phyloP scores from a whole-genome alignment of 2,888 invertebrate species.

The Lordiphosa andalusiaca region DNA sequence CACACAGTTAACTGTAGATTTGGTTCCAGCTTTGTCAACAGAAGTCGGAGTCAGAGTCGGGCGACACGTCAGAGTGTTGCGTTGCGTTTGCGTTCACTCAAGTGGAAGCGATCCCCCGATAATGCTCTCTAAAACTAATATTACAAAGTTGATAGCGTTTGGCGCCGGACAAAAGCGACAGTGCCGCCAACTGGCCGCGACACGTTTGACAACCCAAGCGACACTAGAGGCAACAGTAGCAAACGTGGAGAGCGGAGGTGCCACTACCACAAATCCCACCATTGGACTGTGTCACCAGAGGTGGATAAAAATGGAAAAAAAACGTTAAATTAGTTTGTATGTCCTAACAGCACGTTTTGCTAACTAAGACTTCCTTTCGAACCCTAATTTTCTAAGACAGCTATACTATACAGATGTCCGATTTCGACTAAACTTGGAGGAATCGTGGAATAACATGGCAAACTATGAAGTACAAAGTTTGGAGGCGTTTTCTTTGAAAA shows the following conservation, averaged over 20 bases:
- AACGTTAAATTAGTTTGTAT: too few species aligned
- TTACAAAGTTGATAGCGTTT: constrained; percentile 75
- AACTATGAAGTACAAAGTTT: too few species aligned
- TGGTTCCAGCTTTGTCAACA: constrained; percentile 42
- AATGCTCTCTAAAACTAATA: constrained; percentile 77
- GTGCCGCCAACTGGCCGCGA: constrained; percentile 78
- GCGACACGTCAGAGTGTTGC: constrained; percentile 12
- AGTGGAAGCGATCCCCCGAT: constrained; percentile 76
- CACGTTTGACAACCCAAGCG: constrained; percentile 76
- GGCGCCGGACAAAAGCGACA: constrained; percentile 74
- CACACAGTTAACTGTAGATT: constrained; percentile 28
- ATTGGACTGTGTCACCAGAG: constrained; percentile 25
- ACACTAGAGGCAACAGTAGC: constrained; percentile 36
- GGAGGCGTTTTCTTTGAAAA: too few species aligned
- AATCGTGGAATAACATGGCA: too few species aligned
- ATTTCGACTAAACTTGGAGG: too few species aligned
- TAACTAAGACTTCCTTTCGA: too few species aligned
- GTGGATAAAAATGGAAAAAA: not conserved
- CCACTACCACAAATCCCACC: constrained; percentile 35
- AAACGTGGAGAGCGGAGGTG: constrained; percentile 13
- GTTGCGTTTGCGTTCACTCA: constrained; percentile 47
- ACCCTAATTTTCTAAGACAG: too few species aligned
- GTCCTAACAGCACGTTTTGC: too few species aligned
- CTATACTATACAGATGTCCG: too few species aligned
- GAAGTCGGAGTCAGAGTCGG: constrained; percentile 8